Evolutionary conservation across 1,140 invertebrate species (phyloP), one percentile per base, ranked within the genome.

Genomic region (Plectrocnemia conspersa): DNA sequence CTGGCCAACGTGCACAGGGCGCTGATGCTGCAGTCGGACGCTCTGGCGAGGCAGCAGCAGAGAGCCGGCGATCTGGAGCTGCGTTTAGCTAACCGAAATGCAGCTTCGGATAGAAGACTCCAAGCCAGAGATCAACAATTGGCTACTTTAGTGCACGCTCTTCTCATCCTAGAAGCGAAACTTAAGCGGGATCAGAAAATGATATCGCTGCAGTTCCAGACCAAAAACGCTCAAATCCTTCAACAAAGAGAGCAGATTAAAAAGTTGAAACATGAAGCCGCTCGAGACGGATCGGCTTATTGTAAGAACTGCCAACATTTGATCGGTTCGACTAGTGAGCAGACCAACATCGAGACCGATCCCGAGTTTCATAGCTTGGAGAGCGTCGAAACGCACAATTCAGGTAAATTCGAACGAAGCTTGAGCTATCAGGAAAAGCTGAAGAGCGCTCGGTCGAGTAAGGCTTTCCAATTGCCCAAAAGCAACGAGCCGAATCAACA

Each of bases 101-200:
- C 78, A 62, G 77, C 79, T 46, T 74, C 77, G 13, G 77, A 78
- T 21, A 82, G 83, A 63, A 76, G 78, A 41, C 68, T 72, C 1
- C 68, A 85, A 1, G 73, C 82, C 11, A 82, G 85, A 65, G 79
- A 82, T 59, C 84, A 85, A 64, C 73, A 86, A 3, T 79, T 81
- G 1, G 75, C 80, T 47, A 80, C 87, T 11, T 69, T 88, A 2
- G 75, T 84, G 10, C 83, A 84, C 1, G 59, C 59, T 7, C 66
- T 89, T 19, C 73, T 87, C 9, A 74, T 83, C 15, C 76, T 88
- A 11, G 85, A 89, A 64, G 81, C 83, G 0, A 72, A 82, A n/a
- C 68, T 88, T 2, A 79, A 80, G n/a, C 79, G 83, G 63, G 86
- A 89, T 66, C 84, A 88, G 63, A 83, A 83, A 62, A 80, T 78